Evolutionary conservation across 1,140 invertebrate species (phyloP).

Genomic region (Penaeus vannamei): DNA sequence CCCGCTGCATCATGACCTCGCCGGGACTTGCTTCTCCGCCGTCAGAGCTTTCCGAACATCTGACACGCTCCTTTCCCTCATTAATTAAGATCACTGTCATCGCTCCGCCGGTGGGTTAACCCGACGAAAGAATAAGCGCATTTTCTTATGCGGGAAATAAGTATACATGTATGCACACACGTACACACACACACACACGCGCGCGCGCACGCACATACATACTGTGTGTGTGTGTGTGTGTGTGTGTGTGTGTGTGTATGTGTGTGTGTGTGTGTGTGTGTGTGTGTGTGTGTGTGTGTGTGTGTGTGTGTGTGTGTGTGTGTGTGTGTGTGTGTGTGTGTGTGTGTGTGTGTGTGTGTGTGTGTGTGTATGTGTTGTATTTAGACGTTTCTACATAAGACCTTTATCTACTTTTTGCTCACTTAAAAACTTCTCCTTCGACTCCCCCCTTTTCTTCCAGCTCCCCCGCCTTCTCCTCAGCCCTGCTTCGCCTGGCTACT

Average conservation of each 20-base stretch:
- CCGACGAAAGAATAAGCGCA: too few relatives aligned
- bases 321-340: background rate
- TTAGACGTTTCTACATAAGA: background rate
- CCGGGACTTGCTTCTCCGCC: too few relatives aligned
- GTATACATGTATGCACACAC: too few relatives aligned
- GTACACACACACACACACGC: too few relatives aligned
- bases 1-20: too few relatives aligned
- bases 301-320: background rate
- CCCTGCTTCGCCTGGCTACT: background rate
- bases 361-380: background rate
- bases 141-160: too few relatives aligned
- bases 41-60: too few relatives aligned
- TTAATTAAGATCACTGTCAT: too few relatives aligned
- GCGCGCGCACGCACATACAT: background rate
- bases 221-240: slow-evolving; percentile 27
- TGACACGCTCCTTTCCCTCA: too few relatives aligned
- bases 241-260: slow-evolving; percentile 21
- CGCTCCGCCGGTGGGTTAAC: too few relatives aligned
- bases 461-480: background rate
- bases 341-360: background rate
- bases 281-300: background rate
- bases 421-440: background rate
- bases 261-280: background rate
- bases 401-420: background rate
- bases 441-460: background rate